phyloP scores from a whole-genome alignment of 1,140 invertebrate species.

The Caenorhabditis elegans region DNA sequence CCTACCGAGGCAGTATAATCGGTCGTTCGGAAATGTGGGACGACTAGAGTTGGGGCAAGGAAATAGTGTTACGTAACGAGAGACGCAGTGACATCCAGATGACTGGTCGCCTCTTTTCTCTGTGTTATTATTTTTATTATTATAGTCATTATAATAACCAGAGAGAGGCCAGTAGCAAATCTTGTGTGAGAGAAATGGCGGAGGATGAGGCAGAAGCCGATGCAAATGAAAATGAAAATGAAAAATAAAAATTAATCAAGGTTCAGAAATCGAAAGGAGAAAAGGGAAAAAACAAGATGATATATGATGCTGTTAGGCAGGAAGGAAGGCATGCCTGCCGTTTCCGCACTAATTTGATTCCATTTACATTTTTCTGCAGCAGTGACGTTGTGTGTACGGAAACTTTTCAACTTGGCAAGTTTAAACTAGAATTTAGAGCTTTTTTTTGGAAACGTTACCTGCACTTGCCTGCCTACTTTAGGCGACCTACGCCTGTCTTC shows the following conservation, averaged over 20 bases:
- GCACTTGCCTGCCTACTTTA: no score
- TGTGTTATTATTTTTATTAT: background rate
- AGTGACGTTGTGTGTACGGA: no score
- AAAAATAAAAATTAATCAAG: constrained; percentile 26
- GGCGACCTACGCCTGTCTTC: no score
- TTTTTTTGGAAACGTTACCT: no score
- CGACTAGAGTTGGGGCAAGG: background rate
- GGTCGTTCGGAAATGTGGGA: constrained; percentile 28
- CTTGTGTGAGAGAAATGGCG: background rate
- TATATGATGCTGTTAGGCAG: constrained; percentile 17
- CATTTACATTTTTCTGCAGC: background rate
- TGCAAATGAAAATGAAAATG: background rate
- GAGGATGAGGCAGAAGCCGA: background rate
- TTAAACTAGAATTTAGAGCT: no score
- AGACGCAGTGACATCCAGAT: background rate
- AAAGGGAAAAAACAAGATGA: background rate
- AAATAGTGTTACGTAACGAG: background rate
- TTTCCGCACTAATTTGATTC: constrained; percentile 17
- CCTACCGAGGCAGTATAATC: constrained; percentile 20
- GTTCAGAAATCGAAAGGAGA: background rate
- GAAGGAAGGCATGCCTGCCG: background rate
- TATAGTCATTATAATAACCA: constrained; percentile 23
- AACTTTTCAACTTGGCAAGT: no score
- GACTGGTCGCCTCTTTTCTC: background rate
- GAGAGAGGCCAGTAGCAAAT: background rate